Conservation (phyloP, 1,140 invertebrate species). For the Orius insidiosus region DNA sequence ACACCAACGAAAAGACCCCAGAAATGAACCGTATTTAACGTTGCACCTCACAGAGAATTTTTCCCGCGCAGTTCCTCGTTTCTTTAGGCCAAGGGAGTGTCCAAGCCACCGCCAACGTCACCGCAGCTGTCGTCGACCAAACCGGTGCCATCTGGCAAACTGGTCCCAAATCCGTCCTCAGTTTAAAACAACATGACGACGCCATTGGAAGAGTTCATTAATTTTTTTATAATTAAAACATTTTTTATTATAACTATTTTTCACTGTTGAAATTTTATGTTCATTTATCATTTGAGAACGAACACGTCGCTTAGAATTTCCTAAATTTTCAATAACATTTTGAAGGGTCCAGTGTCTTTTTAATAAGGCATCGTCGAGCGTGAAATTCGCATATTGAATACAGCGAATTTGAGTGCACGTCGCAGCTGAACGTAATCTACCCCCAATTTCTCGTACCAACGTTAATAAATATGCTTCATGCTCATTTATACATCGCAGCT, state of each 20-base stretch:
- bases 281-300: slow-evolving; percentile 14
- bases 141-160: slow-evolving; percentile 56
- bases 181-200: slow-evolving; percentile 54
- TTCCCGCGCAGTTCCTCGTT: slow-evolving; percentile 60
- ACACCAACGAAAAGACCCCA: slow-evolving; percentile 27
- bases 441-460: slow-evolving; percentile 61
- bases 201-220: slow-evolving; percentile 10
- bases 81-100: slow-evolving; percentile 32
- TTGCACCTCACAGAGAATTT: slow-evolving; percentile 60
- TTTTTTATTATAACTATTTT: too few relatives aligned
- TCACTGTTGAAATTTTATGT: too few relatives aligned
- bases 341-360: slow-evolving; percentile 65
- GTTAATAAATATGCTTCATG: slow-evolving; percentile 50
- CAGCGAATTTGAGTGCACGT: slow-evolving; percentile 62
- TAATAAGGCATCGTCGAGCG: slow-evolving; percentile 54
- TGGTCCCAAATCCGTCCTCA: slow-evolving; percentile 45
- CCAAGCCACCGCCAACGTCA: slow-evolving; percentile 42
- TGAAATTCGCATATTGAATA: slow-evolving; percentile 65
- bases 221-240: too few relatives aligned
- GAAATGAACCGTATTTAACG: slow-evolving; percentile 19
- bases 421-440: slow-evolving; percentile 59
- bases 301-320: slow-evolving; percentile 17
- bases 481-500: slow-evolving; percentile 74
- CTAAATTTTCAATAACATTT: slow-evolving; percentile 56
- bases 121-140: slow-evolving; percentile 53